Evolutionary conservation across 2,888 invertebrate species (phyloP).

Genomic region (Machimus atricapillus): DNA sequence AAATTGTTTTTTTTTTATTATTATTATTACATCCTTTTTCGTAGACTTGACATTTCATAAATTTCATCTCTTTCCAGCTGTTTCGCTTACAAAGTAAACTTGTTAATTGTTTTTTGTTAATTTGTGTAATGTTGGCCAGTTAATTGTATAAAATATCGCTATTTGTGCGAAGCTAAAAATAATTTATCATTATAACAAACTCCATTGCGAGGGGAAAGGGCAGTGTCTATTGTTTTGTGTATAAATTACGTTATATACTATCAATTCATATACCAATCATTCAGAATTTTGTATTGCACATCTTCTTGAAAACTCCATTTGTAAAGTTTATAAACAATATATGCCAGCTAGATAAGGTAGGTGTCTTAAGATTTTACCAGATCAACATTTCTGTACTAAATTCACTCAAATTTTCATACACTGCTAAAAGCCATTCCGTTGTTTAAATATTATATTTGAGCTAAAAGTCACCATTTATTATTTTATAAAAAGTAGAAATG

Average conservation of each 20-base stretch:
- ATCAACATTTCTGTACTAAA: background rate
- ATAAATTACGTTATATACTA: background rate
- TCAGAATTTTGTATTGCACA: background rate
- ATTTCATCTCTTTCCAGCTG: slow-evolving; percentile 35
- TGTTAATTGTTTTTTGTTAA: background rate
- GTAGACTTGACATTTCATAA: slow-evolving; percentile 38
- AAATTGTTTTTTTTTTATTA: background rate
- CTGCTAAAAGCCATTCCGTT: background rate
- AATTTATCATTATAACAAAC: background rate
- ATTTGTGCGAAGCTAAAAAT: background rate
- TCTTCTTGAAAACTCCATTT: background rate
- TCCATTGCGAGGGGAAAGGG: background rate
- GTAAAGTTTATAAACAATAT: background rate
- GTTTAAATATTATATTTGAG: background rate
- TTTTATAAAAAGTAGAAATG: too few relatives aligned
- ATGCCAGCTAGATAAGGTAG: background rate
- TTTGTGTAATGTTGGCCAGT: background rate
- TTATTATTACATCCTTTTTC: slow-evolving; percentile 16
- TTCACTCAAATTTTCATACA: background rate
- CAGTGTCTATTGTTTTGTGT: background rate
- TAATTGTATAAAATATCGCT: background rate
- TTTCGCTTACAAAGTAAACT: background rate
- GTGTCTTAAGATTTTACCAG: background rate
- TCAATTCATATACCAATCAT: background rate
- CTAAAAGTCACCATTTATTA: background rate